Conservation (phyloP, 2,888 invertebrate species). For the Miltochrista miniata region DNA sequence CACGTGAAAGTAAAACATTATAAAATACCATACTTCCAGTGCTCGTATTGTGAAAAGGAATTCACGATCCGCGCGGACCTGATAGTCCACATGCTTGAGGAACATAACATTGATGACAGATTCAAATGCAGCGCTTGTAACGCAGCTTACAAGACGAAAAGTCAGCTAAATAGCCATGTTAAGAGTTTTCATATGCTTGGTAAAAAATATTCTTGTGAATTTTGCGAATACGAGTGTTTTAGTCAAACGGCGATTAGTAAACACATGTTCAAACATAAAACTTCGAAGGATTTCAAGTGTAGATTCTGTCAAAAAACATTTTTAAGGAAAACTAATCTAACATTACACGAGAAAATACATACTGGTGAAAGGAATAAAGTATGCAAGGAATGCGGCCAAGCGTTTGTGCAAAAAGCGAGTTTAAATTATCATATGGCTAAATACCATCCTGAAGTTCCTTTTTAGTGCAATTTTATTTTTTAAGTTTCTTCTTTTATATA, state of each 20-base stretch:
- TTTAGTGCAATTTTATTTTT: too few relatives aligned
- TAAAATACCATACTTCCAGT: slow-evolving; percentile 30
- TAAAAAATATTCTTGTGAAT: slow-evolving; percentile 50
- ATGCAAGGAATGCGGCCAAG: slow-evolving; percentile 64
- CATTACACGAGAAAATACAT: slow-evolving; percentile 66
- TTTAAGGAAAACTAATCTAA: slow-evolving; percentile 56
- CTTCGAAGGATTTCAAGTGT: slow-evolving; percentile 50
- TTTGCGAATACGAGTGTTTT: slow-evolving; percentile 23
- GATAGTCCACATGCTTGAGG: not conserved
- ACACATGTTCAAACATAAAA: not conserved
- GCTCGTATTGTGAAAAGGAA: slow-evolving; percentile 49
- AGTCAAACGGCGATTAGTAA: not conserved
- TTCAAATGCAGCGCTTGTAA: not conserved
- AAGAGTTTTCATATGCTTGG: not conserved
- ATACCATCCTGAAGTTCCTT: too few relatives aligned
- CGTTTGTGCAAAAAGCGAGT: too few relatives aligned
- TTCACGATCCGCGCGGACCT: slow-evolving; percentile 58
- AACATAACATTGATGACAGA: not conserved
- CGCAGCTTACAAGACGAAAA: not conserved
- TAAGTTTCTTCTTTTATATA: too few relatives aligned
- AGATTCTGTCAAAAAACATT: slow-evolving; percentile 72
- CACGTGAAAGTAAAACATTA: slow-evolving; percentile 65
- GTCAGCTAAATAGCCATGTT: not conserved
- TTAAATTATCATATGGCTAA: too few relatives aligned
- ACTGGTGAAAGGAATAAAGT: slow-evolving; percentile 67